Percentiles rank a stretch among this genome's conserved stretches.
These are phyloP conservation scores for Rhadina sibilatrix DNA, from an alignment of 2,113 vertebrate genomes.

Conservation along the genomic window DNA sequence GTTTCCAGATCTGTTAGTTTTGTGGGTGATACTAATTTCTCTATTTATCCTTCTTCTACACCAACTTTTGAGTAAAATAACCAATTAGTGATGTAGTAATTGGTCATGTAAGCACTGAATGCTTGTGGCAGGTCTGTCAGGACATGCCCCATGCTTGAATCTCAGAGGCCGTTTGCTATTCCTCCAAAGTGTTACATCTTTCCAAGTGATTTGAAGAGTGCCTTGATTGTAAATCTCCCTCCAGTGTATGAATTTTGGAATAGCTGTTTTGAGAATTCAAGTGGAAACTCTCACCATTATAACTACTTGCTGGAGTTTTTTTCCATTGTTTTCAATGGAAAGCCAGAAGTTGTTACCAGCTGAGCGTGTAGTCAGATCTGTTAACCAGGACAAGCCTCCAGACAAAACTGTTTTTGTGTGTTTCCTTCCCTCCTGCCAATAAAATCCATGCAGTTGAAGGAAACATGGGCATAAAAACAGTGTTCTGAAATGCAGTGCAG, in stretches of 20 bases:
- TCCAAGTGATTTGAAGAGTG: background rate
- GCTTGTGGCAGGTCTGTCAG: background rate
- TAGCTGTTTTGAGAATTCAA: slow-evolving; percentile 2
- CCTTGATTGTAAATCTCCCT: background rate
- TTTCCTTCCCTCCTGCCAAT: slow-evolving; percentile 33
- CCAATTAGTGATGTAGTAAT: background rate
- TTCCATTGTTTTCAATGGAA: slow-evolving; percentile 32
- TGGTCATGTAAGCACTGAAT: background rate
- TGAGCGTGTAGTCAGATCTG: background rate
- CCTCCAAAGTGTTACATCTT: background rate
- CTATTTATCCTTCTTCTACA: background rate
- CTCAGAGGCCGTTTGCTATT: background rate
- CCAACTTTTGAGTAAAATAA: background rate
- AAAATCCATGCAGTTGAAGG: slow-evolving; percentile 23
- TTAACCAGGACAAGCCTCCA: slow-evolving; percentile 25
- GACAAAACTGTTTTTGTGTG: slow-evolving; percentile 12
- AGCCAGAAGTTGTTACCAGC: slow-evolving; percentile 42
- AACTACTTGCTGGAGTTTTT: background rate
- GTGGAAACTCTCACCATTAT: slow-evolving; percentile 21
- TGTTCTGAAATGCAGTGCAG: background rate
- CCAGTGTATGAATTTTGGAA: background rate
- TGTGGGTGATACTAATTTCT: background rate
- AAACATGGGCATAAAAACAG: slow-evolving; percentile 22
- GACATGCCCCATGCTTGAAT: background rate
- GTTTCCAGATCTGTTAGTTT: background rate